Conservation (phyloP, 2,888 invertebrate species). For the Taphrorychus bicolor region DNA sequence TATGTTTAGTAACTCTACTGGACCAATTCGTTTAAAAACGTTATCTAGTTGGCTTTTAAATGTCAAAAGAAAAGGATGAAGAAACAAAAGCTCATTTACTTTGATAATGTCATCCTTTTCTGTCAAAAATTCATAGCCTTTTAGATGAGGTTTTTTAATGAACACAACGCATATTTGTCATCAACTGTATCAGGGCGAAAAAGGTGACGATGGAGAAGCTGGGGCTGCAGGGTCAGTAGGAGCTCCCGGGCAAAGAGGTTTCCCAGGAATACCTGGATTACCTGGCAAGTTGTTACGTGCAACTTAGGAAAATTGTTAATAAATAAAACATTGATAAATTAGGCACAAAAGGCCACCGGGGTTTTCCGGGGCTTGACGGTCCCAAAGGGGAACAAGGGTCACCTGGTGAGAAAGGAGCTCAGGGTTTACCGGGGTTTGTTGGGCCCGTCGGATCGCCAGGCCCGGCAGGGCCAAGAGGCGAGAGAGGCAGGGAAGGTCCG, state of each 20-base stretch:
- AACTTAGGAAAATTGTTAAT: background rate
- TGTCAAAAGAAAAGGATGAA: no score
- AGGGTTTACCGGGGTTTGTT: constrained; percentile 72
- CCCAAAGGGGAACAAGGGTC: constrained; percentile 81
- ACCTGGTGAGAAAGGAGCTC: constrained; percentile 77
- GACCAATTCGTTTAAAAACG: background rate
- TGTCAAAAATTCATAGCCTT: no score
- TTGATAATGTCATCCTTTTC: no score
- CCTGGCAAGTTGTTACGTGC: constrained; percentile 63
- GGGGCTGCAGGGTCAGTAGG: constrained; percentile 77
- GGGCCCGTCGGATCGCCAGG: constrained; percentile 78
- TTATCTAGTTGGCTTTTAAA: no score
- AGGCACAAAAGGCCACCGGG: constrained; percentile 76
- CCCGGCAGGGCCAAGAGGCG: constrained; percentile 80
- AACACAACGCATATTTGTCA: no score
- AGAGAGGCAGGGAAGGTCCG: constrained; percentile 84
- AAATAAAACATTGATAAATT: background rate
- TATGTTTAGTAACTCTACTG: constrained; percentile 52
- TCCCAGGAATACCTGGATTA: constrained; percentile 76
- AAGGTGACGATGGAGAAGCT: constrained; percentile 82
- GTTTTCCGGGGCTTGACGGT: constrained; percentile 81
- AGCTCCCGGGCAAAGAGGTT: constrained; percentile 76
- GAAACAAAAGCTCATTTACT: no score
- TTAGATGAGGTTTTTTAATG: no score
- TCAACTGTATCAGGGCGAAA: constrained; percentile 70